Conservation (phyloP, 2,888 invertebrate species). For the Seira musarum region DNA sequence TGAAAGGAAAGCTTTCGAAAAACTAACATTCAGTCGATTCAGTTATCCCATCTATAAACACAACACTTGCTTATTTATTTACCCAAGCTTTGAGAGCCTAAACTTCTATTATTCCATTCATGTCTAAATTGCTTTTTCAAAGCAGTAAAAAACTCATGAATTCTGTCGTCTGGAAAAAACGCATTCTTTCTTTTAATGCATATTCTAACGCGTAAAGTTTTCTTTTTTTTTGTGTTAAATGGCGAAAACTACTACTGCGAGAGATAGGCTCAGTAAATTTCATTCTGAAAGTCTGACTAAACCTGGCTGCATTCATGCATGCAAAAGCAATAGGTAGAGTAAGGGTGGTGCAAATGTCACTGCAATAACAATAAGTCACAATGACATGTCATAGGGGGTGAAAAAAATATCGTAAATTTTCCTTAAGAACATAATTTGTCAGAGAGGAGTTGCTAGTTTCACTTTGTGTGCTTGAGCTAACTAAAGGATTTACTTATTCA, state of each 20-base stretch:
- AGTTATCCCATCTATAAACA: too few species aligned
- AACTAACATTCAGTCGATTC: neutral
- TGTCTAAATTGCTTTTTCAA: neutral
- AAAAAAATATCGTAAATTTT: conserved; percentile 54
- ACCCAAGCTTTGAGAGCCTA: neutral
- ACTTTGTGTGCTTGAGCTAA: neutral
- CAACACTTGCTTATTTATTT: neutral
- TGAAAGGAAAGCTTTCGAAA: neutral
- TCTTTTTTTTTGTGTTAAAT: too few species aligned
- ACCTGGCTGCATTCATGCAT: neutral
- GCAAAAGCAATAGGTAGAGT: neutral
- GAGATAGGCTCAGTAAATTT: too few species aligned
- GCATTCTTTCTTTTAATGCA: neutral
- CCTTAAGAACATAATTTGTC: conserved; percentile 53
- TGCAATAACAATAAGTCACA: conserved; percentile 59
- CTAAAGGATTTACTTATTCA: neutral
- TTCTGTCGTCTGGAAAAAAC: conserved; percentile 1
- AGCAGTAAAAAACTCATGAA: conserved; percentile 11
- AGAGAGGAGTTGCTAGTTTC: conserved; percentile 4
- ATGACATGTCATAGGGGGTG: conserved; percentile 52
- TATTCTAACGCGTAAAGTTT: neutral
- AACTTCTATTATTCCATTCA: neutral
- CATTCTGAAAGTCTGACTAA: too few species aligned
- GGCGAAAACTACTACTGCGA: too few species aligned
- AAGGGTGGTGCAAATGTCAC: conserved; percentile 40